Evolutionary conservation across 2,113 vertebrate genomes (phyloP), one percentile per base, ranked within the genome.

Genomic region (Hiodon tergisus): DNA sequence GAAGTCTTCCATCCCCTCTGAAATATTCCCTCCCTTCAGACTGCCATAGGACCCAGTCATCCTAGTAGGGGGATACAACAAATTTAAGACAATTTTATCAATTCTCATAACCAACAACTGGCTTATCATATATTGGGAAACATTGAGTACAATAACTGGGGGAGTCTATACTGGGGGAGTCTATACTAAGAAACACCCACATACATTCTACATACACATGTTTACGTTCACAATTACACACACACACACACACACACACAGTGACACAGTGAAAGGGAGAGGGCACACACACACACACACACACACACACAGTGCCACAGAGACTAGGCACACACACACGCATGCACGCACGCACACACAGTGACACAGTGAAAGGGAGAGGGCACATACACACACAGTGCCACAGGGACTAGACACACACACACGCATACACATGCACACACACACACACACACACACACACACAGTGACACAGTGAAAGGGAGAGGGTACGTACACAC

Each of bases 1-100:
- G 78, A 94, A 93, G 70, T 94, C 93, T 77, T 93, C 92, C 91
- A 94, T 91, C 9, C 88, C 91, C 78, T 93, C 93, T 0, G 93
- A 91, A 69, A 93, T 92, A 53, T 89, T 91, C 0, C 93, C 93
- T 4, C 91, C 92, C 69, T 87, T 89, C 78, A 94, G 85, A 78
- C 90, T 89, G 54, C 83, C 80, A 1, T 94, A 94, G 11, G 83
- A 89, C 9, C 93, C 91, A 0, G 87, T 80, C 17, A 94, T 78
- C 86, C 93, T 94, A 71, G 14, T 7, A 17, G 55, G 74, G 58
- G 58, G 50, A 5, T 3, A 47, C 47, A 52, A 1, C 46, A 55
- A 16, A 46, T 46, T 55, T 53, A 7, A 3, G 13, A 8, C 6
- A 6, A 63, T 46, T 31, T 6, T 58, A 9, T 14, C 13, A 5